A percentile compares a stretch with the other conserved stretches of the same genome.
Evolutionary conservation across 2,797 vertebrate species (phyloP).

Genomic region (Enteromius afrohamiltoni): DNA sequence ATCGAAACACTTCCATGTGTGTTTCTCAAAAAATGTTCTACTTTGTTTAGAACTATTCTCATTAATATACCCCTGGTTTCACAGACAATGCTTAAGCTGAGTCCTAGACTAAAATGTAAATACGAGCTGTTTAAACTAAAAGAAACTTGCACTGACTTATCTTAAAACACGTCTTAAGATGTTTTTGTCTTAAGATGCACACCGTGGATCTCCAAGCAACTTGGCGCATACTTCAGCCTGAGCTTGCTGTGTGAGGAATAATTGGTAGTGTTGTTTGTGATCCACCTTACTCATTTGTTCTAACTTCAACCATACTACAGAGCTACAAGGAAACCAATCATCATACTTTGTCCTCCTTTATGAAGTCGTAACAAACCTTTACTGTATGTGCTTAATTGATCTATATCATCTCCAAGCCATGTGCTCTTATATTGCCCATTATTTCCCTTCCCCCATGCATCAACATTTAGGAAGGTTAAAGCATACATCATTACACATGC

Average conservation of each 20-base stretch:
- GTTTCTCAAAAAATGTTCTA: not conserved
- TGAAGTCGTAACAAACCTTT: slow-evolving; percentile 33
- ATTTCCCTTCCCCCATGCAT: slow-evolving; percentile 54
- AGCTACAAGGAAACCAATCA: not conserved
- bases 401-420: slow-evolving; percentile 34
- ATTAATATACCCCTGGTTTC: no score
- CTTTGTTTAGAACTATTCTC: not conserved
- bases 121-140: no score
- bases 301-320: not conserved
- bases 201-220: not conserved
- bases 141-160: no score
- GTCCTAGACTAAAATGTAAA: no score
- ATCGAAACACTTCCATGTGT: not conserved
- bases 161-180: no score
- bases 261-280: not conserved
- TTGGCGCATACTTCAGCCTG: not conserved
- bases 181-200: no score
- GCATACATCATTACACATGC: slow-evolving; percentile 56
- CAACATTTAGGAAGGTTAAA: slow-evolving; percentile 59
- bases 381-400: slow-evolving; percentile 1
- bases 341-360: slow-evolving; percentile 19
- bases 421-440: slow-evolving; percentile 35
- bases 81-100: no score
- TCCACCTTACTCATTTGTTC: not conserved
- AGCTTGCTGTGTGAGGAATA: not conserved